phyloP scores from a whole-genome alignment of 2,797 vertebrate species.

The Schizothorax lantsangensis region DNA sequence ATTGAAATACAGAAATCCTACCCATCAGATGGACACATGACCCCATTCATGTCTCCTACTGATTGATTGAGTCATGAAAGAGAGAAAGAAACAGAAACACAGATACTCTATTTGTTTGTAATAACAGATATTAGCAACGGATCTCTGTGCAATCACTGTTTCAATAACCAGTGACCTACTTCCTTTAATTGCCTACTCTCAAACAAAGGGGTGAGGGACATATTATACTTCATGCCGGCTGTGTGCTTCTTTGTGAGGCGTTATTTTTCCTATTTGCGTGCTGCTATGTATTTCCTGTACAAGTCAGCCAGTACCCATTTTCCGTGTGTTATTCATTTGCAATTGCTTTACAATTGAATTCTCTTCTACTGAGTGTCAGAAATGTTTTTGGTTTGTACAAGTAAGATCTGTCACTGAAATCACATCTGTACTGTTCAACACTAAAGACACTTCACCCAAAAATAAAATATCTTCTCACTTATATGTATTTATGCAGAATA shows the following conservation, averaged over 20 bases:
- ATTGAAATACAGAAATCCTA: background rate
- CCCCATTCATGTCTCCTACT: background rate
- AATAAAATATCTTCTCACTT: too few relatives aligned
- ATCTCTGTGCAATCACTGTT: slow-evolving; percentile 68
- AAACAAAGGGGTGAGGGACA: slow-evolving; percentile 26
- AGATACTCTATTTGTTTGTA: slow-evolving; percentile 72
- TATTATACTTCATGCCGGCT: slow-evolving; percentile 12
- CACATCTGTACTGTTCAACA: background rate
- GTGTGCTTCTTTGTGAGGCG: background rate
- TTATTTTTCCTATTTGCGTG: background rate
- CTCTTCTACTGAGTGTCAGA: background rate
- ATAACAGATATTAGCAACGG: slow-evolving; percentile 66
- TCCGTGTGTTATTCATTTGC: slow-evolving; percentile 4
- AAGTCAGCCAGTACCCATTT: background rate
- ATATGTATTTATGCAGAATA: too few relatives aligned
- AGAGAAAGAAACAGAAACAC: slow-evolving; percentile 46
- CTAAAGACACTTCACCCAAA: too few relatives aligned
- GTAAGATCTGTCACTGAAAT: background rate
- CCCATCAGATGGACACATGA: slow-evolving; percentile 18
- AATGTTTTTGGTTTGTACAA: background rate
- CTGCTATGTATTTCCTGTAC: slow-evolving; percentile 19
- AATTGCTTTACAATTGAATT: slow-evolving; percentile 24
- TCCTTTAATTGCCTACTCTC: slow-evolving; percentile 75
- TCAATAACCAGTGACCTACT: slow-evolving; percentile 75
- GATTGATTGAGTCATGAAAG: slow-evolving; percentile 2